phyloP scores from a whole-genome alignment of 2,113 vertebrate genomes.

The Aegotheles bennettii region DNA sequence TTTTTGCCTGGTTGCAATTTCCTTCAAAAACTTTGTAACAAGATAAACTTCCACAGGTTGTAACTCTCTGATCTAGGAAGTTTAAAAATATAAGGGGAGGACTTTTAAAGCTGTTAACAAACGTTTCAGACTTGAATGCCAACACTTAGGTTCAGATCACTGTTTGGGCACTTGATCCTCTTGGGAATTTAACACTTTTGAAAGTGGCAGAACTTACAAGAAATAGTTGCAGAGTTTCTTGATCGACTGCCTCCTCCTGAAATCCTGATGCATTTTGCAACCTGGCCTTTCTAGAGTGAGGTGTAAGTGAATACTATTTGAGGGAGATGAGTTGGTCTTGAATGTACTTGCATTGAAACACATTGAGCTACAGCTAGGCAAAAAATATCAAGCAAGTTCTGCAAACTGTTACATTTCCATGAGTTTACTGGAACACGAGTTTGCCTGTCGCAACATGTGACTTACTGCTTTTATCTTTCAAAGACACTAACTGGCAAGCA shows the following conservation, averaged over 20 bases:
- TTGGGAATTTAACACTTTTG: background rate
- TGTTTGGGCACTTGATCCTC: background rate
- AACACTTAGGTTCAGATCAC: background rate
- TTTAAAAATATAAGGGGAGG: background rate
- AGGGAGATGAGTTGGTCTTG: background rate
- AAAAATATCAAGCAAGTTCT: background rate
- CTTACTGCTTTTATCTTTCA: background rate
- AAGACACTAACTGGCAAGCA: background rate
- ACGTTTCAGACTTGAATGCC: background rate
- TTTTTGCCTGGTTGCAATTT: background rate
- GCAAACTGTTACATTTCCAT: background rate
- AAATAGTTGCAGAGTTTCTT: background rate
- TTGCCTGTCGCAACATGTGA: background rate
- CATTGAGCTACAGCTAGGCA: background rate
- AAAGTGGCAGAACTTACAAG: background rate
- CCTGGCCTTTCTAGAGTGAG: background rate
- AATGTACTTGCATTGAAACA: background rate
- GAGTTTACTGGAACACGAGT: background rate
- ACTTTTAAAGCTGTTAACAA: background rate
- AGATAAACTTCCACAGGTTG: background rate
- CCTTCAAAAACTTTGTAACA: background rate
- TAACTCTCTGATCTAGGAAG: background rate
- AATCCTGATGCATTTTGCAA: background rate
- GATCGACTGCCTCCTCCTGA: background rate
- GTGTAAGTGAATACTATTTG: background rate